Percentiles rank a stretch among this genome's conserved stretches.
These are phyloP conservation scores for Ellobius talpinus DNA, from an alignment of 2,113 vertebrate genomes.

Conservation along the genomic window DNA sequence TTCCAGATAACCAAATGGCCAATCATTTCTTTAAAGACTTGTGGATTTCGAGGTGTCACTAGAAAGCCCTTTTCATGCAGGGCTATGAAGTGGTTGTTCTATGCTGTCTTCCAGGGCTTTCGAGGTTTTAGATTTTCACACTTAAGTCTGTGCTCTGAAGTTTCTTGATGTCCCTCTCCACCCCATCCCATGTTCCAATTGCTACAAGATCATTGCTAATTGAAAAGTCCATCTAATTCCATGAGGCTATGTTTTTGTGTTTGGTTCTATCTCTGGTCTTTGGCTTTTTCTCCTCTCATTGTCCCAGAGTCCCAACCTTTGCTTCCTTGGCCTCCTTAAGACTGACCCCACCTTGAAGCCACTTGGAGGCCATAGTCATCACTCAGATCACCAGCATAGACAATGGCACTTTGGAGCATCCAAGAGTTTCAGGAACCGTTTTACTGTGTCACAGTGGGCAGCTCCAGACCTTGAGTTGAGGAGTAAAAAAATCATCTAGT, in stretches of 20 bases:
- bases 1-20: not conserved
- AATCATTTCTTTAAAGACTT: not conserved
- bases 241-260: not conserved
- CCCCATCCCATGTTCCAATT: accelerated
- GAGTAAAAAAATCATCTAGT: not conserved
- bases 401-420: not conserved
- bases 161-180: not conserved
- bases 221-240: not conserved
- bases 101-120: not conserved
- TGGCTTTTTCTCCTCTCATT: not conserved
- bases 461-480: not conserved
- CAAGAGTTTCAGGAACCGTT: not conserved
- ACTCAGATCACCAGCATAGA: not conserved
- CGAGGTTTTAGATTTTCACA: not conserved
- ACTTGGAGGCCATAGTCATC: not conserved
- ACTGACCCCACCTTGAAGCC: not conserved
- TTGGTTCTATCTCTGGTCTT: not conserved
- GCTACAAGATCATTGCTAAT: not conserved
- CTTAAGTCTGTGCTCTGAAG: not conserved
- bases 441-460: not conserved
- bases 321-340: not conserved
- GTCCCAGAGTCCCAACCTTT: not conserved
- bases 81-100: not conserved
- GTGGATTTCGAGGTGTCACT: not conserved
- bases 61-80: not conserved